These are phyloP conservation scores for Xenopus laevis DNA, from an alignment of 2,113 vertebrate species.

Conservation along the genomic window DNA sequence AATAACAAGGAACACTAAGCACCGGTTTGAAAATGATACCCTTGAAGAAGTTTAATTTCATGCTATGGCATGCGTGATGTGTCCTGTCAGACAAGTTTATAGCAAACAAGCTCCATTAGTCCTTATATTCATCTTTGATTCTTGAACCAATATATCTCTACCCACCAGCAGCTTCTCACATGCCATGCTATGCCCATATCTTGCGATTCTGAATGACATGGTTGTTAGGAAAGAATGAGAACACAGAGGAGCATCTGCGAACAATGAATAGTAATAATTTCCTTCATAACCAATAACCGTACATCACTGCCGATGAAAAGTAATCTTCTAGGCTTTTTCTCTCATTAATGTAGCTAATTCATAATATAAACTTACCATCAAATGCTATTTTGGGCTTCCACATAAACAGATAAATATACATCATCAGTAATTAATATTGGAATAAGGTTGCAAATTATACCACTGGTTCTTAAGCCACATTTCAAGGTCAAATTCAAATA, in stretches of 20 bases:
- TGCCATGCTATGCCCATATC: constrained; percentile 26
- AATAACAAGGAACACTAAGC: constrained; percentile 21
- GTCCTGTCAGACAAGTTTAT: constrained; percentile 44
- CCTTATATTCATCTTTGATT: constrained; percentile 33
- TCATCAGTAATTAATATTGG: no score
- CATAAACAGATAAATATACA: no score
- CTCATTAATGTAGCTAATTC: no score
- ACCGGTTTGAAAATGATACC: constrained; percentile 31
- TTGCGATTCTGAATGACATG: constrained; percentile 28
- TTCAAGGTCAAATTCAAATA: no score
- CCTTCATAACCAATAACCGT: no score
- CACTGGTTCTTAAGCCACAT: no score
- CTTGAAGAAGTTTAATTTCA: constrained; percentile 41
- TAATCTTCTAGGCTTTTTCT: no score
- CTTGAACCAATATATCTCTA: constrained; percentile 35
- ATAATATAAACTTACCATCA: no score
- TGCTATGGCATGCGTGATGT: constrained; percentile 44
- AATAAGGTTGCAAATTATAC: no score
- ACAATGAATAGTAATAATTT: no score
- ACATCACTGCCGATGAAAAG: no score
- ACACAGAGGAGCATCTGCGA: not conserved
- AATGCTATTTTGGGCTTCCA: no score
- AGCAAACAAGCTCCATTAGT: constrained; percentile 46
- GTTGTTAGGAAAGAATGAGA: constrained; percentile 20
- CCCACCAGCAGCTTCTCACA: constrained; percentile 29